Evolutionary conservation across 2,113 vertebrate species (phyloP), one percentile per base, ranked within the genome.

Genomic region (Pleuronectes platessa): DNA sequence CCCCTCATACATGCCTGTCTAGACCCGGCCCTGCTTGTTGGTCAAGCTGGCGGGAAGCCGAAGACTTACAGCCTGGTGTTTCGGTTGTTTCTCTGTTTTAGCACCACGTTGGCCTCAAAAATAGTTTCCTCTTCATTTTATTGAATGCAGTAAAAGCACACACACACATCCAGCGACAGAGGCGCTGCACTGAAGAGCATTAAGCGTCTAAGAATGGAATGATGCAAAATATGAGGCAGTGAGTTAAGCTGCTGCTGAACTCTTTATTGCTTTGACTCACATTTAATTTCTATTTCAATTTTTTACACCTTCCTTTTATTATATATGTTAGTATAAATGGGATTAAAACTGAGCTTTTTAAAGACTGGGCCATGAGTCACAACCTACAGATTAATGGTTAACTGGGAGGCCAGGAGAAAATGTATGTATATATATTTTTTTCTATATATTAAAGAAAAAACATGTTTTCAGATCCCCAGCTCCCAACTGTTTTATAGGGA

Each of bases 161-260:
- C 45, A 69, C 35, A 21, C 53, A 6, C 68, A 47, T 31, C 54
- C 13, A 23, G 59, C 55, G 71, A 78, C 75, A 73, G 63, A 79
- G 64, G 26, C 63, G 56, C 70, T 55, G 71, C 81, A 78, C 73
- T 81, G 71, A 76, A 76, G 77, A 86, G 82, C 81, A 74, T 13
- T 78, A 67, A 71, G 74, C 56, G 69, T 76, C 58, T 63, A 61
- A 89, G 81, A 87, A 80, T 71, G 65, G 70, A 31, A 80, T 42
- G 40, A 42, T 42, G 40, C 40, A 13, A 51, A 20, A 51, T 14
- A 15, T 2, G 17, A 51, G 17, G 47, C 47, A 49, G 47, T 17
- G 47, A 31, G 31, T 31, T 31, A 31, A 31, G 31, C 31, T 31
- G 31, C 31, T 31, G 31, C 31, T 31, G 31, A 8, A 8, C 31